phyloP scores from a whole-genome alignment of 2,888 invertebrate genomes.

The Napeogenes sylphis region DNA sequence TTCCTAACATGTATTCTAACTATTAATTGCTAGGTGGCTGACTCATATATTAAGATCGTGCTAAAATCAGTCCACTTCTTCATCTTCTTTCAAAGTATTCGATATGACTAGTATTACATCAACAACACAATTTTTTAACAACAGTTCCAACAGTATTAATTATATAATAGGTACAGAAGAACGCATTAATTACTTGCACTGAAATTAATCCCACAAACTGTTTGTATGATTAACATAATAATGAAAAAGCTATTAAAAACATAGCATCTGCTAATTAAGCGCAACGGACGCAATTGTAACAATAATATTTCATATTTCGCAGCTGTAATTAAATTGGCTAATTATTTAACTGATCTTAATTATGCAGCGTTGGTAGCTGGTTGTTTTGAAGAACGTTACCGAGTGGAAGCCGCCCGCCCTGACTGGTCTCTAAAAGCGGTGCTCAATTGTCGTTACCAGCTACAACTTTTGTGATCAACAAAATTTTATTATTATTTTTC shows the following conservation, averaged over 20 bases:
- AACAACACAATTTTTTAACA: too few relatives aligned
- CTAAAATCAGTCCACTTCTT: too few relatives aligned
- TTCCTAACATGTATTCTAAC: too few relatives aligned
- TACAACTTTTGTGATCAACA: not conserved
- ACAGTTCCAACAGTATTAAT: not conserved
- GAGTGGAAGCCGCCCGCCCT: not conserved
- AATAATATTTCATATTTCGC: slow-evolving; percentile 8
- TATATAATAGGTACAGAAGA: not conserved
- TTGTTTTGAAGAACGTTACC: not conserved
- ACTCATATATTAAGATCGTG: too few relatives aligned
- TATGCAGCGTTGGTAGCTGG: not conserved
- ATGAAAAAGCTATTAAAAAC: slow-evolving; percentile 20
- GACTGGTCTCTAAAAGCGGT: not conserved
- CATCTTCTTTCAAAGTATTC: too few relatives aligned
- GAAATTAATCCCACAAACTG: slow-evolving; percentile 15
- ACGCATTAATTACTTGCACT: slow-evolving; percentile 13
- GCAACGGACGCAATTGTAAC: not conserved
- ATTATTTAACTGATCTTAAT: slow-evolving; percentile 19
- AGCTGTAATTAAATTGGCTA: slow-evolving; percentile 20
- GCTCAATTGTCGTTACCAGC: not conserved
- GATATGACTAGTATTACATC: too few relatives aligned
- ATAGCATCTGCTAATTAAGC: slow-evolving; percentile 11
- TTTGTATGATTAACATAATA: slow-evolving; percentile 22
- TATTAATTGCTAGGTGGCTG: too few relatives aligned
- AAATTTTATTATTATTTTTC: too few relatives aligned